Evolutionary conservation across 2,888 invertebrate genomes (phyloP), one percentile per base, ranked within the genome.

Genomic region (Ochlodes sylvanus): DNA sequence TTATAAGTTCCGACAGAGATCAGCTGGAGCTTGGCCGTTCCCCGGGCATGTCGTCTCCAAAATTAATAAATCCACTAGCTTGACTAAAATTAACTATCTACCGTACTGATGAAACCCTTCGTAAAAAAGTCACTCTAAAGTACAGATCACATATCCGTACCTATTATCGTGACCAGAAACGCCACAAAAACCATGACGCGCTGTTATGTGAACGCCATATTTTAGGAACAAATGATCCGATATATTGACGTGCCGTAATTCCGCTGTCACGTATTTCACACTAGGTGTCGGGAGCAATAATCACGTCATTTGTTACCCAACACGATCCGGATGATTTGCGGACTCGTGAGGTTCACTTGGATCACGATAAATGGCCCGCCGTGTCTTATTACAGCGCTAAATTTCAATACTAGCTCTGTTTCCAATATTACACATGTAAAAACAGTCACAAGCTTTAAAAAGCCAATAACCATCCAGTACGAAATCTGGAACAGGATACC

Each of bases 341-440:
- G 52, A 52, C 58, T 70, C 70, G 69, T 70, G 69, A 34, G 69
- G 70, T 66, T 72, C 71, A 70, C 38, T n/a, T 47, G 50, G 69
- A 70, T 72, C 72, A 70, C 64, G 69, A 55, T 66, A 41, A 61
- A 66, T 66, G 42, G 66, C 21, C 14, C n/a, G 34, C 52, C 52
- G 27, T 61, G 63, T 63, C 52, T 19, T 60, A 61, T 66, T 60
- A 66, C 58, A 14, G 15, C 44, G 27, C 66, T 54, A 44, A 38
- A 66, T 32, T 60, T 61, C 27, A 34, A 54, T 19, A 54, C 58
- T 54, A 54, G 19, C 4, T 9, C 9, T 50, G 12, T 50, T 10
- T 50, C 4, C 9, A 19, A 50, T 12, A 50, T 50, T 2, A 19
- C 44, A 15, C 6, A 19, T 50, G 50, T 50, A 19, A 19, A 9